phyloP scores from a whole-genome alignment of 2,113 vertebrate species.

The Charina bottae region DNA sequence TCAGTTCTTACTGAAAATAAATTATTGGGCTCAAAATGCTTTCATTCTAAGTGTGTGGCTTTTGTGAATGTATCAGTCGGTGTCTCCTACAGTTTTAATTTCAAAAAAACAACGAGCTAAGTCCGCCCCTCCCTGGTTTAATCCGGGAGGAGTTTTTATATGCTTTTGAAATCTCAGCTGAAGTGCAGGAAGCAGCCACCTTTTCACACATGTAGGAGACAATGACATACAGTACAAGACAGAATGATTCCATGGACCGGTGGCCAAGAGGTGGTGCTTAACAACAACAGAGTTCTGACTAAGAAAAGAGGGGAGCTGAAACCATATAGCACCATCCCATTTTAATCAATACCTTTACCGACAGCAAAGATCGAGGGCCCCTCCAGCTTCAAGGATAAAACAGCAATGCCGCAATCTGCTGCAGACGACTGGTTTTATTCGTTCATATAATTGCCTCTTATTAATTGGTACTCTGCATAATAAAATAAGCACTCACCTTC shows the following conservation, averaged over 20 bases:
- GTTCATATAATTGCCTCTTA: slow-evolving; percentile 66
- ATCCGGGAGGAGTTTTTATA: background rate
- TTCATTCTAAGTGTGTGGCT: background rate
- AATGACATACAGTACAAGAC: background rate
- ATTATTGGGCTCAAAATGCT: background rate
- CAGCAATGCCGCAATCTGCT: slow-evolving; percentile 53
- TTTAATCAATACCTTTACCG: slow-evolving; percentile 64
- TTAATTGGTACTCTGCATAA: slow-evolving; percentile 69
- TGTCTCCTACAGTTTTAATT: background rate
- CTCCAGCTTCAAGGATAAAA: slow-evolving; percentile 63
- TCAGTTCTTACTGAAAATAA: background rate
- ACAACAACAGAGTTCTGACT: slow-evolving; percentile 15
- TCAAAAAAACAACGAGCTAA: background rate
- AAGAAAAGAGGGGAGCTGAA: slow-evolving; percentile 38
- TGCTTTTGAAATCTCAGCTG: background rate
- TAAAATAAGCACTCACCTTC: slow-evolving; percentile 88
- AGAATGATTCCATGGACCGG: background rate
- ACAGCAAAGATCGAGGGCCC: slow-evolving; percentile 45
- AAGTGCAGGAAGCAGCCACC: too few species aligned
- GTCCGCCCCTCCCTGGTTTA: too few species aligned
- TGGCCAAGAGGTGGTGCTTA: background rate
- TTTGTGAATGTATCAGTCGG: background rate
- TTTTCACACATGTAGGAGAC: background rate
- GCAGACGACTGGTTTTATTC: slow-evolving; percentile 64
- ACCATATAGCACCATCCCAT: slow-evolving; percentile 51